Conservation (phyloP, 2,113 vertebrate genomes). For the Pogona vitticeps region DNA sequence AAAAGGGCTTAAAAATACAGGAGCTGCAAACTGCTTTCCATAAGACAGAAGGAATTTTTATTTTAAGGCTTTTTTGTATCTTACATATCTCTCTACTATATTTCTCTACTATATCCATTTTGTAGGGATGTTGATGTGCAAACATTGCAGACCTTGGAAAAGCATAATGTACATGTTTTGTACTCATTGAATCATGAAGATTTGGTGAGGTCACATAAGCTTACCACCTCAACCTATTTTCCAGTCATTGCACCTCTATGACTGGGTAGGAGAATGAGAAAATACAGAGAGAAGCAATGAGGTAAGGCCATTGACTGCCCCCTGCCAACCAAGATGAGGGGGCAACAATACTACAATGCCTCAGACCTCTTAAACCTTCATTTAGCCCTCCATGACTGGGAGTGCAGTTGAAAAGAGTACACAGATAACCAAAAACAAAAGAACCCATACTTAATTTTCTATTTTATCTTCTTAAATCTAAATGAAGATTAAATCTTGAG, state of each 20-base stretch:
- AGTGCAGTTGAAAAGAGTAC: background rate
- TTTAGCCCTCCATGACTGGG: background rate
- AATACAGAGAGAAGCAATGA: background rate
- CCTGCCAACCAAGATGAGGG: background rate
- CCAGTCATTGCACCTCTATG: background rate
- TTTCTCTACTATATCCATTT: no score
- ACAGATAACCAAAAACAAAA: background rate
- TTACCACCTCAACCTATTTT: background rate
- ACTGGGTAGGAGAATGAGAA: background rate
- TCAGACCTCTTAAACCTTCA: background rate
- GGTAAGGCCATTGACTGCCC: background rate
- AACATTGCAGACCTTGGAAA: background rate
- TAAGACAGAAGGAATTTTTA: no score
- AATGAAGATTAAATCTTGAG: conserved; percentile 34
- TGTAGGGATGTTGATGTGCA: background rate
- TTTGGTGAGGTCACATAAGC: background rate
- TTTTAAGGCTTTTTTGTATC: no score
- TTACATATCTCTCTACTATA: no score
- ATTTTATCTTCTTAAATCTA: conserved; percentile 11
- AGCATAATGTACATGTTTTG: background rate
- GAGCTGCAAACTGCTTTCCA: no score
- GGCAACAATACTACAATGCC: no score
- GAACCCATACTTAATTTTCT: conserved; percentile 13
- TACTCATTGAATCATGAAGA: background rate
- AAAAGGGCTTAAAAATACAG: no score